Base-by-base conservation (phyloP, 2,113 vertebrate genomes). In the Cephalopholis sonnerati region DNA sequence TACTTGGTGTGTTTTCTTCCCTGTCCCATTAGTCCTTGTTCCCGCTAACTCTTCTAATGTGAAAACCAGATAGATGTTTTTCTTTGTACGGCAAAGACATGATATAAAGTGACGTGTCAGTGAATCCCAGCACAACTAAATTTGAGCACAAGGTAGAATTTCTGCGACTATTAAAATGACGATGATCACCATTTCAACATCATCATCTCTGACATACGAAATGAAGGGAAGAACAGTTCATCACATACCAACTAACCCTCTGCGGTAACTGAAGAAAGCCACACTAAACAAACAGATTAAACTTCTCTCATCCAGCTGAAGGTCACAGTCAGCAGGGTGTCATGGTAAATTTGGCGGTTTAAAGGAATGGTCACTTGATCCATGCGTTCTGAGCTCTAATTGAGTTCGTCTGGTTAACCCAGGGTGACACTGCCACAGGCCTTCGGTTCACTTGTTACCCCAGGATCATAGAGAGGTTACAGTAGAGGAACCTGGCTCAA, bases 351-450 rank as follows among this genome's bases (percentile, higher is more conserved):
- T 55, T 24, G 16, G 4, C 32, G 62, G 61, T 74, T 84, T 81
- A 39, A 48, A 75, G 71, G 17, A 77, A 77, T 2, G 20, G 79
- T 69, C 77, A 89, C 74, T 65, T 24, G 68, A 91, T 89, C 79
- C 70, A 3, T 55, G 16, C 77, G 32, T 46, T 90, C 48, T 84
- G 72, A 76, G 74, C 36, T 77, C 41, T 84, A 76, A 89, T 62
- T 74, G 72, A 36, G 15, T 82, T 81, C 17, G 53, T 79, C 58
- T 77, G 76, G 62, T 82, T 74, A 71, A 86, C 73, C 62, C 13
- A 3, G 22, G 11, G 32, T 25, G 74, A 79, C 59, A 8, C 77
- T 24, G 65, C 57, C 65, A 62, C 79, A 58, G 78, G 68, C 70
- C 54, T 32, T 41, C 7, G 0, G 65, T 74, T 36, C 81, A 74